These are phyloP conservation scores for Lepidotrigona ventralis DNA, from an alignment of 1,140 invertebrate species.

Conservation along the genomic window DNA sequence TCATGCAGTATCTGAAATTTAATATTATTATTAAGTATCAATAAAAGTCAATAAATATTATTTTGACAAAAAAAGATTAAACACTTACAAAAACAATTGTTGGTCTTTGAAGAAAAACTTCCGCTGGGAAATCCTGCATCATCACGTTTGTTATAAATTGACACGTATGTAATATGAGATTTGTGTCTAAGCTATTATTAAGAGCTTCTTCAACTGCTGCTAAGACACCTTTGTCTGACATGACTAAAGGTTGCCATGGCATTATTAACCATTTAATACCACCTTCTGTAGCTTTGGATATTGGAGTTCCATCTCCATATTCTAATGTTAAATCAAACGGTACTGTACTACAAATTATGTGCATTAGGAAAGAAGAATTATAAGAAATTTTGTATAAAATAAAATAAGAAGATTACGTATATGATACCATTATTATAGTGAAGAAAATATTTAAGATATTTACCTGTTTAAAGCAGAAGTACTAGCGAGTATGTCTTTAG, in stretches of 20 bases:
- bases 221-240: slow-evolving; percentile 81
- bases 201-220: slow-evolving; percentile 81
- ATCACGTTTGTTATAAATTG: slow-evolving; percentile 85
- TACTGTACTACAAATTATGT: slow-evolving; percentile 57
- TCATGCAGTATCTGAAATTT: slow-evolving; percentile 69
- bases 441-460: slow-evolving; percentile 1
- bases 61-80: slow-evolving; percentile 1
- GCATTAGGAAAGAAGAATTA: not conserved
- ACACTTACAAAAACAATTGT: slow-evolving; percentile 81
- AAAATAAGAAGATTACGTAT: not conserved
- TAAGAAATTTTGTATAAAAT: not conserved
- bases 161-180: slow-evolving; percentile 79
- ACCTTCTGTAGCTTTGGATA: slow-evolving; percentile 66
- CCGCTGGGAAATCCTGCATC: slow-evolving; percentile 85
- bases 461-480: slow-evolving; percentile 58
- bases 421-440: not conserved
- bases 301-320: slow-evolving; percentile 51
- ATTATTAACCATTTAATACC: slow-evolving; percentile 80
- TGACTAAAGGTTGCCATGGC: slow-evolving; percentile 81
- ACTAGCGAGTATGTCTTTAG: slow-evolving; percentile 10
- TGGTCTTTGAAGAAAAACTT: slow-evolving; percentile 86
- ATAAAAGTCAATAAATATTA: slow-evolving; percentile 11
- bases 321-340: slow-evolving; percentile 64
- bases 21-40: slow-evolving; percentile 35
- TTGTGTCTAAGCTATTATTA: slow-evolving; percentile 71